Evolutionary conservation across 2,797 vertebrate species (phyloP), one percentile per base, ranked within the genome.

Genomic region (Sandelia bainsii): DNA sequence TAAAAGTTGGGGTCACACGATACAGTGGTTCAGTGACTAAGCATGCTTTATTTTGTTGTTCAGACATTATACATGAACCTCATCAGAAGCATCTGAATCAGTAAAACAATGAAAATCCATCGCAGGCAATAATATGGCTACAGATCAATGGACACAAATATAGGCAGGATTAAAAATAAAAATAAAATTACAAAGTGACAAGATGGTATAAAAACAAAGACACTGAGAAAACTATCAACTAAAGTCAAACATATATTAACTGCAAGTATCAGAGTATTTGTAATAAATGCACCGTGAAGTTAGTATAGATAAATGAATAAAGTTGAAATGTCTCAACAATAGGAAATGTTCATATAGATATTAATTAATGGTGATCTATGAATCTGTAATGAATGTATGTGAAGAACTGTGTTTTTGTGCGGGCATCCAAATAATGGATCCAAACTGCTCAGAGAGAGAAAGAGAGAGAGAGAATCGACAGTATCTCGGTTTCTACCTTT

Each of bases 31-130:
- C 27, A 34, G 81, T 91, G 91, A 88, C 73, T 90, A 82, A 87
- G 88, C 93, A 93, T 94, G 93, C 93, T 94, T 93, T 94, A 94
- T 93, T 94, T 80, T 34, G 77, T 87, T 77, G 66, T 79, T 84
- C 45, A 84, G 75, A 87, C 75, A 60, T 91, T 89, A 89, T 79
- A 92, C 40, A 17, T 74, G 81, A 84, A 76, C 78, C 64, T 79
- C 76, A 85, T 77, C 75, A 74, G 72, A 75, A 48, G 77, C 75
- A 72, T 86, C 37, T 62, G 51, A 82, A 79, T 81, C 57, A 86
- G 83, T 86, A 77, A 77, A 87, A 81, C 79, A 85, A 64, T 83
- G 77, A 74, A 65, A 81, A 85, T 82, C 58, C 23, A 50, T 81
- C 75, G 83, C 85, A 87, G 89, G 82, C 85, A 86, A 77, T 74